Conservation (phyloP, 2,797 vertebrate species). For the Sebastes melanostomus region DNA sequence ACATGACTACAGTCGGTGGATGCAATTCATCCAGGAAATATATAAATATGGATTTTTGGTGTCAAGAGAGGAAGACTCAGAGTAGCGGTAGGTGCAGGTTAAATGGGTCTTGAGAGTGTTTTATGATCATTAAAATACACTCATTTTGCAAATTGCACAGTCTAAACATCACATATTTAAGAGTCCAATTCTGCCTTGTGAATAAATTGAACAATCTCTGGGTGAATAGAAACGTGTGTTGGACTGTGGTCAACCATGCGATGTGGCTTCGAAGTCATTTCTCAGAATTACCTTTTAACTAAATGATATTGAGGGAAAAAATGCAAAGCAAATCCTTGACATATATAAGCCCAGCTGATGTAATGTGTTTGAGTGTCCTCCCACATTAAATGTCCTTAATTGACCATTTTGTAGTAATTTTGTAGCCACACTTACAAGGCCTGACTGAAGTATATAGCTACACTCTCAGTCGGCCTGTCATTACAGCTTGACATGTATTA, state of each 20-base stretch:
- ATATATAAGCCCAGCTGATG: not conserved
- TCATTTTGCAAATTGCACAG: not conserved
- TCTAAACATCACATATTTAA: not conserved
- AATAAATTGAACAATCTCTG: not conserved
- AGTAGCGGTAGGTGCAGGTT: not conserved
- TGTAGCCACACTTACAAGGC: not conserved
- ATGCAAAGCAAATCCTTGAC: not conserved
- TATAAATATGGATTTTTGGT: not conserved
- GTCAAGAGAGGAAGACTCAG: not conserved
- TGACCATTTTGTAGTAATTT: not conserved
- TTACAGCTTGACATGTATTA: not conserved
- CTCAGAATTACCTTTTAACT: not conserved
- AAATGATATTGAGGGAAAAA: not conserved
- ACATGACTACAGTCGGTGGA: not conserved
- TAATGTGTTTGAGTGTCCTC: not conserved
- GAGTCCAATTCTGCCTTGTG: not conserved
- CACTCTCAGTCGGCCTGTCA: not conserved
- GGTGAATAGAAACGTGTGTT: not conserved
- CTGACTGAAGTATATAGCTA: not conserved
- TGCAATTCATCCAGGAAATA: not conserved
- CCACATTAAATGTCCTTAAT: not conserved
- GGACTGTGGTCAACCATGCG: not conserved
- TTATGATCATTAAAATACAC: not conserved
- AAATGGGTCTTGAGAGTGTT: not conserved
- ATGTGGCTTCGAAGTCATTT: not conserved